phyloP scores from a whole-genome alignment of 2,797 vertebrate species.

The Percopsis omiscomaycus region DNA sequence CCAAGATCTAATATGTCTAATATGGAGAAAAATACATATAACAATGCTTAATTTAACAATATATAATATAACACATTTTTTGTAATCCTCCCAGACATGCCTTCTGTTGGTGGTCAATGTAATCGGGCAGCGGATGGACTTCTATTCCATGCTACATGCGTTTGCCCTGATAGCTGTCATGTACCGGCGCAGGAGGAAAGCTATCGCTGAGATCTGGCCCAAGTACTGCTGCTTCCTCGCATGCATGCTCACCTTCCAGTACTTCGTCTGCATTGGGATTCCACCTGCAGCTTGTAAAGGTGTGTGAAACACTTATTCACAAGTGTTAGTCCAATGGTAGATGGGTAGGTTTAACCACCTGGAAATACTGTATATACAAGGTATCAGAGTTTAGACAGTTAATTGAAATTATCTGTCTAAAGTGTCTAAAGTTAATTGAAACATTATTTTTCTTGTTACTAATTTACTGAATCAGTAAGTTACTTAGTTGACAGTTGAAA shows the following conservation, averaged over 20 bases:
- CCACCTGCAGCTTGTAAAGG: constrained; percentile 95
- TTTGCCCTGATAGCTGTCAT: constrained; percentile 89
- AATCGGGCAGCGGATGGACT: constrained; percentile 97
- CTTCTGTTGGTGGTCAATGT: constrained; percentile 94
- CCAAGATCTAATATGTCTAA: neutral
- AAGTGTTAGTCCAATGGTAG: no score
- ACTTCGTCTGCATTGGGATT: constrained; percentile 94
- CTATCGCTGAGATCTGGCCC: constrained; percentile 97
- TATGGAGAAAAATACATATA: neutral
- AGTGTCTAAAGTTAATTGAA: no score
- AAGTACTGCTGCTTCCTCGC: constrained; percentile 98
- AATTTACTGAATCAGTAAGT: no score
- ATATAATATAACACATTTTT: neutral
- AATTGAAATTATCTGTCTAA: no score
- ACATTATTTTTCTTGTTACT: no score
- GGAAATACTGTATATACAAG: no score
- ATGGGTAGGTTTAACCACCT: no score
- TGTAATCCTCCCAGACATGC: constrained; percentile 81
- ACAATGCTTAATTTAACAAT: neutral
- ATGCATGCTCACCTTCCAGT: constrained; percentile 92
- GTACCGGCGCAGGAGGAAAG: constrained; percentile 92
- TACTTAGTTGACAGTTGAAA: no score
- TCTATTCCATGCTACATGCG: constrained; percentile 94
- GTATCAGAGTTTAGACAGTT: no score
- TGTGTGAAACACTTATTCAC: constrained; percentile 49